phyloP scores from a whole-genome alignment of 2,113 vertebrate species.

The Sphaerodactylus townsendi region DNA sequence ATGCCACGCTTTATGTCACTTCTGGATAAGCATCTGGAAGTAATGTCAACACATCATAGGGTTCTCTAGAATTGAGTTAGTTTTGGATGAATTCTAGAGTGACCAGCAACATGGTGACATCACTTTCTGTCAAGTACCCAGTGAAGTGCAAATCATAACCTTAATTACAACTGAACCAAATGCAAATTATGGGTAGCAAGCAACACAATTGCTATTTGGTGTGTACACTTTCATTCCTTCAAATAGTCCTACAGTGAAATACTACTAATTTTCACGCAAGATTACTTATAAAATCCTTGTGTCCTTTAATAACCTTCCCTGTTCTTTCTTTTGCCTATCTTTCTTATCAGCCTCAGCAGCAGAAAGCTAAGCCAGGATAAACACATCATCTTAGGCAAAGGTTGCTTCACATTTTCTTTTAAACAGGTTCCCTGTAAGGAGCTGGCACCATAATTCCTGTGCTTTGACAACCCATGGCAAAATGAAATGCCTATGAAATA shows the following conservation, averaged over 20 bases:
- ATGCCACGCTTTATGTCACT: too few relatives aligned
- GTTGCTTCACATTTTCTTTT: conserved; percentile 13
- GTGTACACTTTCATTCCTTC: fast-evolving
- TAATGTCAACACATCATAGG: too few relatives aligned
- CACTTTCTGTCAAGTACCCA: too few relatives aligned
- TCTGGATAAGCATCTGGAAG: too few relatives aligned
- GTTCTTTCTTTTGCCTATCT: not conserved
- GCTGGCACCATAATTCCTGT: conserved; percentile 2
- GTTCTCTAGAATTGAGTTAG: too few relatives aligned
- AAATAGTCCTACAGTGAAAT: not conserved
- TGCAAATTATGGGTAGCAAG: not conserved
- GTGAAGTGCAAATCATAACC: too few relatives aligned
- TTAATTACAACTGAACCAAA: not conserved
- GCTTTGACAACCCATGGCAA: conserved; percentile 6
- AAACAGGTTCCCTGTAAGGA: conserved; percentile 1
- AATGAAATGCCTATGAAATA: conserved; percentile 27
- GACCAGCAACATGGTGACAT: too few relatives aligned
- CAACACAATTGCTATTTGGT: not conserved
- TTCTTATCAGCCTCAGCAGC: not conserved
- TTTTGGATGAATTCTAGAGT: too few relatives aligned
- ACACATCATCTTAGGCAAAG: not conserved
- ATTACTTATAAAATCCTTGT: not conserved
- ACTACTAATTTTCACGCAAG: not conserved
- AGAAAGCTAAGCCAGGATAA: not conserved
- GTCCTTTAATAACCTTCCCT: not conserved